Percentiles rank a stretch among this genome's conserved stretches.
Conservation (phyloP, 2,797 vertebrate species). For the Eulemur mongoz region DNA sequence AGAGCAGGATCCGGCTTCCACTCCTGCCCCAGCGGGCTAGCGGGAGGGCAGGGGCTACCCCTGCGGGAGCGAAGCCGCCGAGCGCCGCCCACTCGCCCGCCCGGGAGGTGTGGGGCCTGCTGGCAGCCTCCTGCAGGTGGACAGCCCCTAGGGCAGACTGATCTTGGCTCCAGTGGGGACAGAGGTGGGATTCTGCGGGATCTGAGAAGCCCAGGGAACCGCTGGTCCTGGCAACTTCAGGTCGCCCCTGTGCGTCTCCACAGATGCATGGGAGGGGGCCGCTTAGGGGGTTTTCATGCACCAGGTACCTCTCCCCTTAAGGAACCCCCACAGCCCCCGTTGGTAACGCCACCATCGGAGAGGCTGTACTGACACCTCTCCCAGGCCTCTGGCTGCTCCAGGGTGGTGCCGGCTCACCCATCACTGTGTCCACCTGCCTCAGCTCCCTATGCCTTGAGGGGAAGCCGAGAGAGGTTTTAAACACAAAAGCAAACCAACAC, state of each 20-base stretch:
- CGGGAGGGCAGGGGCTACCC: background rate
- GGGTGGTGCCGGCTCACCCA: background rate
- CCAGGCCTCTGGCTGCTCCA: background rate
- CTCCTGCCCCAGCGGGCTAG: background rate
- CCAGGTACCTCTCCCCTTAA: background rate
- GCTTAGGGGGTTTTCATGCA: background rate
- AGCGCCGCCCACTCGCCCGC: accelerated
- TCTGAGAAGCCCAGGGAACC: background rate
- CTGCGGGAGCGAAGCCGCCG: accelerated
- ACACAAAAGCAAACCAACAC: background rate
- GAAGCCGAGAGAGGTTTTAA: background rate
- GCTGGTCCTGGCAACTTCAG: background rate
- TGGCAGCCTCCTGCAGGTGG: accelerated
- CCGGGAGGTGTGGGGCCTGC: background rate
- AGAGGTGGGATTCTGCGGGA: background rate
- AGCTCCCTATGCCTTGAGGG: background rate
- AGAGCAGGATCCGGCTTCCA: slow-evolving; percentile 79
- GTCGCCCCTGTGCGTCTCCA: background rate
- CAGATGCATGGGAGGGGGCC: background rate
- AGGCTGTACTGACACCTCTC: background rate
- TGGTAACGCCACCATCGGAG: accelerated
- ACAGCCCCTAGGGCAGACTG: background rate
- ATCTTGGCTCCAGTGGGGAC: background rate
- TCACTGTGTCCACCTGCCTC: accelerated
- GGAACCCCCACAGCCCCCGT: too few relatives aligned